Base-by-base conservation (phyloP, 2,113 vertebrate genomes). In the Corythaixoides concolor region DNA sequence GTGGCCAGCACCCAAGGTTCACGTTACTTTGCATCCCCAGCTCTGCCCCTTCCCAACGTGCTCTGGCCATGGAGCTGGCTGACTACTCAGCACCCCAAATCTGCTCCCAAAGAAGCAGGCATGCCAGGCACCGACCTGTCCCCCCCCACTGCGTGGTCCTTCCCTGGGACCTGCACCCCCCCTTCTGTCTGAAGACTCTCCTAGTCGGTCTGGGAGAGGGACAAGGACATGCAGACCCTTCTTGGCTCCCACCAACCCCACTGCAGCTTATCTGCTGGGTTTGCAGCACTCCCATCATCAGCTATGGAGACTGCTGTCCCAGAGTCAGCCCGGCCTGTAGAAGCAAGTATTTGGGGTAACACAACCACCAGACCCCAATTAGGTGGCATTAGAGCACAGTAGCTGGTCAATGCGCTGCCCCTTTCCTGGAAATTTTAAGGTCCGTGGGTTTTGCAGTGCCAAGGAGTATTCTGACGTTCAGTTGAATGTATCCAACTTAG, bases 151-250 rank as follows among this genome's bases (percentile, higher is more conserved):
- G 12, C 4, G 1, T 20, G 32, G 63, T 53, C 62, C 78, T 47
- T 9, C 45, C 35, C 28, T 8, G 4, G 0, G 1, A 7, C n/a
- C 63, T 24, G 37, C 5, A 3, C 4, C 24, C 14, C 35, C 11
- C 18, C 3, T 22, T 66, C 41, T 43, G 41, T 9, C 63, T 35
- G 15, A 75, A 63, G 37, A 2, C 33, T 81, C 12, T 24, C 27
- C 33, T 9, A 9, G 3, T 9, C 20, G 63, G 60, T 9, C 56
- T 73, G 50, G 41, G 49, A 8, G 0, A 49, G 4, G 33, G 16
- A 89, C 37, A 59, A 72, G 30, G 47, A 56, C 8, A 35, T 1
- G 0, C 5, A 81, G 35, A 12, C 3, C 17, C 17, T 5, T 33
- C 30, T 18, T 24, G 28, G 4, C 28, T 30, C 27, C 16, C 35